Conservation (phyloP, 2,113 vertebrate genomes). For the Oryzias celebensis region DNA sequence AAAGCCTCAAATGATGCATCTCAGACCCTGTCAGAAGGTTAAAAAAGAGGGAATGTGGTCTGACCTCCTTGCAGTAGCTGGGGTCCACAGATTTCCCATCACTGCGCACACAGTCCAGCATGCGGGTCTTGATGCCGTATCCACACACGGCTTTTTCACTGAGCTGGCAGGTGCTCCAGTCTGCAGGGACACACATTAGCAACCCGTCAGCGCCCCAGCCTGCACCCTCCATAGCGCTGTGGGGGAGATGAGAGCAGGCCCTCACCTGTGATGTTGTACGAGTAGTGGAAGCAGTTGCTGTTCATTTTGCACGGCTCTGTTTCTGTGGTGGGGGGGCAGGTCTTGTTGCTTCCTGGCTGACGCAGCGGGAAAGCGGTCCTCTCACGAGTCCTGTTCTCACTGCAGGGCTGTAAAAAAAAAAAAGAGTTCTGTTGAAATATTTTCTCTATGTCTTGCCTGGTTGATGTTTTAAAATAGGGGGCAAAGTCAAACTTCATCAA, state of each 20-base stretch:
- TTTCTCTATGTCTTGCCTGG: too few relatives aligned
- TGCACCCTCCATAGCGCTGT: not conserved
- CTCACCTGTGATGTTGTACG: constrained; percentile 95
- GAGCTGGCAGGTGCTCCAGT: constrained; percentile 98
- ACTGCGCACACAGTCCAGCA: constrained; percentile 95
- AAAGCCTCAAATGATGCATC: not conserved
- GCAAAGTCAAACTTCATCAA: too few relatives aligned
- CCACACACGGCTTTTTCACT: constrained; percentile 95
- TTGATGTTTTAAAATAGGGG: too few relatives aligned
- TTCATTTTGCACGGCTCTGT: constrained; percentile 86
- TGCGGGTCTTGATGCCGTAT: constrained; percentile 90
- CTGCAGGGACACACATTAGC: constrained; percentile 64
- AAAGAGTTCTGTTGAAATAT: not conserved
- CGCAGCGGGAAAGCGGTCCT: constrained; percentile 82
- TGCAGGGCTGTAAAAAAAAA: constrained; percentile 84
- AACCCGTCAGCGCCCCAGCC: not conserved
- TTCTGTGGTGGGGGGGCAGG: constrained; percentile 81
- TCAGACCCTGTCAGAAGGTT: not conserved
- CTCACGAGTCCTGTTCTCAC: constrained; percentile 77
- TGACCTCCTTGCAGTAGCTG: constrained; percentile 89
- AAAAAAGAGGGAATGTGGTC: not conserved
- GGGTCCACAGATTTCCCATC: constrained; percentile 96
- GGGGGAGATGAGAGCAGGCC: not conserved
- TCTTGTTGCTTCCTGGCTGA: constrained; percentile 81
- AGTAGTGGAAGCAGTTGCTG: constrained; percentile 94